These are phyloP conservation scores for Struthidea cinerea DNA, from an alignment of 2,113 vertebrate species.

Conservation along the genomic window DNA sequence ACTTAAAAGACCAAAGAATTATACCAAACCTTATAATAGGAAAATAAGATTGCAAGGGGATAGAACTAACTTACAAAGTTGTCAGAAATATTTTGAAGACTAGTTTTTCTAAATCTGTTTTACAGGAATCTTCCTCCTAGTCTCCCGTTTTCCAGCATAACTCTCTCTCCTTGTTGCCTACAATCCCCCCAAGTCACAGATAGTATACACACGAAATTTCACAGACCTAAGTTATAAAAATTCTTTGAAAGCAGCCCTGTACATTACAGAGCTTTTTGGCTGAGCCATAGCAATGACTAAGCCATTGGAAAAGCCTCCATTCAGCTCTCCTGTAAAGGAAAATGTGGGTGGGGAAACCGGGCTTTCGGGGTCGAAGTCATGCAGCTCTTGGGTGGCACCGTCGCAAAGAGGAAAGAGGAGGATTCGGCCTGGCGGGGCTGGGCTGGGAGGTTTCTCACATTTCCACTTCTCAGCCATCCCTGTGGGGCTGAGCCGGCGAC, in stretches of 20 bases:
- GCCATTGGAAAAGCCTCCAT: conserved; percentile 61
- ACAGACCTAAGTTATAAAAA: neutral
- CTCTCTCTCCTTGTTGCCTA: neutral
- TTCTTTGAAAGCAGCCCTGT: conserved; percentile 75
- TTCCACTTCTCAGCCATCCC: conserved; percentile 68
- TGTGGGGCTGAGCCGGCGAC: neutral
- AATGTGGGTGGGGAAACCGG: conserved; percentile 67
- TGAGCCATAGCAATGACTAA: conserved; percentile 65
- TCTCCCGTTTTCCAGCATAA: neutral
- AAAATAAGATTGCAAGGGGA: neutral
- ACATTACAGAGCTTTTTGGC: conserved; percentile 20
- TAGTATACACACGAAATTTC: neutral
- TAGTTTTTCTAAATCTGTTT: neutral
- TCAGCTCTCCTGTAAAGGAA: conserved; percentile 62
- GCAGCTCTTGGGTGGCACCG: neutral
- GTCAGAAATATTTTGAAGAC: neutral
- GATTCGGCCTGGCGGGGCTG: neutral
- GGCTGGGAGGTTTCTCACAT: conserved; percentile 61
- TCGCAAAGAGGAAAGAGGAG: conserved; percentile 46
- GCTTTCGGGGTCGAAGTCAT: neutral
- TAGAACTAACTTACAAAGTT: neutral
- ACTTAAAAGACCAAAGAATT: neutral
- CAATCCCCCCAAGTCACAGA: neutral
- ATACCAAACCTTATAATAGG: neutral
- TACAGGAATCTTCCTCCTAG: neutral